Percentiles rank a stretch among this genome's conserved stretches.
phyloP scores from a whole-genome alignment of 2,797 vertebrate species.

The Anguilla pacifica region DNA sequence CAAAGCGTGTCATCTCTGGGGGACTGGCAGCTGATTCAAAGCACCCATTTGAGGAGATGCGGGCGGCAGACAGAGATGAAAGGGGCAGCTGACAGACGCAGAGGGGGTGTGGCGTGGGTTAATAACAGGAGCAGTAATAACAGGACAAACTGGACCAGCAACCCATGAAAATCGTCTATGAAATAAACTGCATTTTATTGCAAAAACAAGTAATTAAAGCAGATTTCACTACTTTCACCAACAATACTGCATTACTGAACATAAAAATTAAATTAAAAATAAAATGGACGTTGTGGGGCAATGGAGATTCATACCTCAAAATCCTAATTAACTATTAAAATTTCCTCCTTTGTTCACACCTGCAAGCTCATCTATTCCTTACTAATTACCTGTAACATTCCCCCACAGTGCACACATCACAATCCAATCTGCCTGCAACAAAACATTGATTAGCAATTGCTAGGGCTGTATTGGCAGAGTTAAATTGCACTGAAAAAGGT shows the following conservation, averaged over 20 bases:
- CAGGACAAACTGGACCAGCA: background rate
- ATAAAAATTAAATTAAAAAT: background rate
- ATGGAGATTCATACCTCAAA: background rate
- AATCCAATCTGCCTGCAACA: background rate
- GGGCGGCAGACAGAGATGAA: background rate
- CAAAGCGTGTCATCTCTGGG: background rate
- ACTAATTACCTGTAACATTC: constrained; percentile 12
- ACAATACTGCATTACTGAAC: background rate
- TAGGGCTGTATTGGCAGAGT: background rate
- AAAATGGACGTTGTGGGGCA: background rate
- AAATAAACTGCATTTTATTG: background rate
- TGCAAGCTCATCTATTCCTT: background rate
- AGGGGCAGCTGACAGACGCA: background rate
- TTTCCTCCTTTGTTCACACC: background rate
- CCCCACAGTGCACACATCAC: background rate
- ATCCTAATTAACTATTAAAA: background rate
- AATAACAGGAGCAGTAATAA: background rate
- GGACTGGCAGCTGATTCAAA: background rate
- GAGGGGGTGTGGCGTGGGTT: background rate
- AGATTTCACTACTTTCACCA: background rate
- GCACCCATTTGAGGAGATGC: background rate
- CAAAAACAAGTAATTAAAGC: background rate
- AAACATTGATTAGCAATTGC: constrained; percentile 3
- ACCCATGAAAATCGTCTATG: background rate
- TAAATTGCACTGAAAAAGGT: background rate